These are phyloP conservation scores for Podarcis lilfordi DNA, from an alignment of 2,797 vertebrate species.

Conservation along the genomic window DNA sequence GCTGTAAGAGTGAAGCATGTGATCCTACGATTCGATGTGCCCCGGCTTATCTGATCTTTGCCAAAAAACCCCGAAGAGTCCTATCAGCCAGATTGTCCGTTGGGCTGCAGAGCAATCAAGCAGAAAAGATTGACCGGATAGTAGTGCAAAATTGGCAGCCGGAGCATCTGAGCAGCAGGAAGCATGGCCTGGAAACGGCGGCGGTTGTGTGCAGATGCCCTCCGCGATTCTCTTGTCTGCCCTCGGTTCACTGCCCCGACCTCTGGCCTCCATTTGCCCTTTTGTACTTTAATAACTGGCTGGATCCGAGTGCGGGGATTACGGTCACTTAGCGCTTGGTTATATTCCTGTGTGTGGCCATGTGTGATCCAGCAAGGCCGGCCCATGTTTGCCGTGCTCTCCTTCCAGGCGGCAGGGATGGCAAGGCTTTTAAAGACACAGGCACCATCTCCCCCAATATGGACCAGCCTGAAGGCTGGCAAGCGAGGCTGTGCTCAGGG, in stretches of 20 bases:
- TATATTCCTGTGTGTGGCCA: not conserved
- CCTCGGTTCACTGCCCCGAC: not conserved
- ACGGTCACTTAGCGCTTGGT: not conserved
- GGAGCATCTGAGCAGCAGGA: not conserved
- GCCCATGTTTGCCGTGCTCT: not conserved
- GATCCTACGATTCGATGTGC: no score
- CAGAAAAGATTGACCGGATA: no score
- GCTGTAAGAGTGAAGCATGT: no score
- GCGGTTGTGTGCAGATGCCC: not conserved
- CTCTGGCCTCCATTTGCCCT: not conserved
- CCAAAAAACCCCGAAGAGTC: accelerated
- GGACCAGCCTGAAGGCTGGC: no score
- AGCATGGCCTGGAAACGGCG: not conserved
- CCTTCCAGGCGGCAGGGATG: not conserved
- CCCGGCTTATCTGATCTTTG: not conserved
- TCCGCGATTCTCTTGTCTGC: not conserved
- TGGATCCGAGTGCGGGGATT: not conserved
- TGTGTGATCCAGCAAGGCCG: not conserved
- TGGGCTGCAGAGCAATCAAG: not conserved
- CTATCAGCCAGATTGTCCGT: not conserved
- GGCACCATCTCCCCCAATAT: not conserved
- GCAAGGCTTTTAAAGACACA: not conserved
- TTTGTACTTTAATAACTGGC: slow-evolving; percentile 21
- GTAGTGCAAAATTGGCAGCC: not conserved
- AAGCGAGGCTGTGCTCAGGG: not conserved